phyloP scores from a whole-genome alignment of 2,113 vertebrate species.

The Laterallus jamaicensis region DNA sequence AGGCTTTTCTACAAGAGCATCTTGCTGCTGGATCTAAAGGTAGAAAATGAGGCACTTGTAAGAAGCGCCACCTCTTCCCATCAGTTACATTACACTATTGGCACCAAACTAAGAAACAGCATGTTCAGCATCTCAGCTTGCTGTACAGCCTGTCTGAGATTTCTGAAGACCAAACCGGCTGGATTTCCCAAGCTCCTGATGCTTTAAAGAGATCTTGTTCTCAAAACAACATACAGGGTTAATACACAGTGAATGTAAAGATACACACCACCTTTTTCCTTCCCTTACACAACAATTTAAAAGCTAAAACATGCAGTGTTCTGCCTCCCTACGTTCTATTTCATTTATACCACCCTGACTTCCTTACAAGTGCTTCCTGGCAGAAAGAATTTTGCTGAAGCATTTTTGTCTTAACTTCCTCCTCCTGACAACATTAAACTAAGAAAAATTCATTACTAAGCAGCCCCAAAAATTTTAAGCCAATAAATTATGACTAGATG shows the following conservation, averaged over 20 bases:
- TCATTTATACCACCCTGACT: not conserved
- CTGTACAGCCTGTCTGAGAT: not conserved
- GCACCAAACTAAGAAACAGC: not conserved
- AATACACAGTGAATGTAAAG: not conserved
- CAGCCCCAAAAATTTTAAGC: not conserved
- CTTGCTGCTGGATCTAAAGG: not conserved
- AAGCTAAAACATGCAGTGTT: not conserved
- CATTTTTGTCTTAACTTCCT: not conserved
- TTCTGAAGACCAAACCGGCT: not conserved
- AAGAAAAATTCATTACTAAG: not conserved
- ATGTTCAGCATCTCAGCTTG: not conserved
- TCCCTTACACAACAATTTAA: not conserved
- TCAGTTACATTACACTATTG: not conserved
- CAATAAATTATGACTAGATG: not conserved
- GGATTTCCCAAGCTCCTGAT: not conserved
- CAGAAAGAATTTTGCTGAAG: not conserved
- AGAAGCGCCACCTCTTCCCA: not conserved
- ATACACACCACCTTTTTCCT: not conserved
- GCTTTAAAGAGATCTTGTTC: not conserved
- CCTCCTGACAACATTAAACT: not conserved
- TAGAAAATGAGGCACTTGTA: not conserved
- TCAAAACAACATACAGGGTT: not conserved
- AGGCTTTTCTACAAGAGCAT: not conserved
- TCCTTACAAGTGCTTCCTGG: not conserved
- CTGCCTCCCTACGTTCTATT: not conserved